Evolutionary conservation across 2,113 vertebrate species (phyloP), one percentile per base, ranked within the genome.

Genomic region (Ptilorrhoa leucosticta): DNA sequence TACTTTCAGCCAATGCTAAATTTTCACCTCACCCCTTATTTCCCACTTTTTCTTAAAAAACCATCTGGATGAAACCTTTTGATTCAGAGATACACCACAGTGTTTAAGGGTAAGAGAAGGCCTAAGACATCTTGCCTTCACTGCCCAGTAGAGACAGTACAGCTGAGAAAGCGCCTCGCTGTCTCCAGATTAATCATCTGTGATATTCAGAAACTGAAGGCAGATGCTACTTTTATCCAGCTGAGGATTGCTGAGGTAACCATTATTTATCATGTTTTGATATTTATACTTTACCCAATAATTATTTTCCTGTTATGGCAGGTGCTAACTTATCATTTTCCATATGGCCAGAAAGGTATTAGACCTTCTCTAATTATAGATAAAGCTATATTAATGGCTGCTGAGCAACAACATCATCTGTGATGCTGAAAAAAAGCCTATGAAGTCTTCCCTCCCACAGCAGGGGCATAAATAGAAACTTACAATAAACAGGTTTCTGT

Each of bases 271-370:
- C 89, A 92, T 77, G 31, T 79, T 97, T 94, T 93, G 31, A 63
- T 95, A 89, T 42, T 89, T 96, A 92, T 45, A 89, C 72, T 73
- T 91, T 69, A 87, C 31, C 31, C 40, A 90, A 70, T 66, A 91
- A 92, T 96, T 89, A 92, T 84, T 89, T 79, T 77, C 57, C 54
- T 78, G n/a, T 81, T 89, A 82, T 61, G 90, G 84, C 80, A 94
- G 92, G 45, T 92, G 81, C 66, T 89, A 95, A 94, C 90, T 94
- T 83, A 96, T 61, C 87, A 95, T 95, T 95, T 96, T 91, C 83
- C 83, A 87, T 92, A 93, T 81, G 91, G 77, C 75, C 64, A 91
- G 75, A 94, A 96, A 96, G 71, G 83, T 93, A 65, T 80, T 89
- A 77, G 79, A 93, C 73, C 44, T 90, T 86, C 13, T 1, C 63